Conservation (phyloP, 2,888 invertebrate species). For the Hymenopus coronatus region DNA sequence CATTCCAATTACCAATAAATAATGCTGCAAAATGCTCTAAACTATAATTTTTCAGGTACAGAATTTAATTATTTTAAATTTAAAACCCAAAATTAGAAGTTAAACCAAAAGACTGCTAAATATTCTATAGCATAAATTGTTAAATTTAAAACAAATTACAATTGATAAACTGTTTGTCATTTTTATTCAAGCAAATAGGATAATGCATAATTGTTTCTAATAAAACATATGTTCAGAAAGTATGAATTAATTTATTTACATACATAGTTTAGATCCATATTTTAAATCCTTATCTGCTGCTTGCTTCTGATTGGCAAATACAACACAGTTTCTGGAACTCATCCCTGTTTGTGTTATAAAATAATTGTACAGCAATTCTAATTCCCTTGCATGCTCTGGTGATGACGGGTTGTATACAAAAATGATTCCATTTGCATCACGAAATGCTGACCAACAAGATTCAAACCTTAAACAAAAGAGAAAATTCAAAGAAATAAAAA, state of each 20-base stretch:
- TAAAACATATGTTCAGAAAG: not conserved
- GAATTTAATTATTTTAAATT: too few relatives aligned
- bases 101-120: too few relatives aligned
- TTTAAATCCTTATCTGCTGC: conserved; percentile 49
- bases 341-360: conserved; percentile 66
- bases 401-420: conserved; percentile 63
- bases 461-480: conserved; percentile 58
- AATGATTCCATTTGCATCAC: conserved; percentile 66
- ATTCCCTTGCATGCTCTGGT: conserved; percentile 53
- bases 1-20: too few relatives aligned
- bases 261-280: conserved; percentile 54
- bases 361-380: conserved; percentile 64
- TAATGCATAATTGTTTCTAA: not conserved
- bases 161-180: not conserved
- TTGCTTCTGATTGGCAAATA: conserved; percentile 52
- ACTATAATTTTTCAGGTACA: too few relatives aligned
- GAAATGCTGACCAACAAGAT: conserved; percentile 72
- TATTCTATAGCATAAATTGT: too few relatives aligned
- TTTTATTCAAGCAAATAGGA: not conserved
- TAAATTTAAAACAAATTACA: not conserved
- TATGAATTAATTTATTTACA: conserved; percentile 38
- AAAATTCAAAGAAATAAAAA: too few relatives aligned
- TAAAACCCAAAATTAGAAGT: too few relatives aligned
- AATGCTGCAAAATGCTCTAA: too few relatives aligned
- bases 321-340: conserved; percentile 62